phyloP scores from a whole-genome alignment of 2,797 vertebrate genomes.

The Urosaurus nigricauda region DNA sequence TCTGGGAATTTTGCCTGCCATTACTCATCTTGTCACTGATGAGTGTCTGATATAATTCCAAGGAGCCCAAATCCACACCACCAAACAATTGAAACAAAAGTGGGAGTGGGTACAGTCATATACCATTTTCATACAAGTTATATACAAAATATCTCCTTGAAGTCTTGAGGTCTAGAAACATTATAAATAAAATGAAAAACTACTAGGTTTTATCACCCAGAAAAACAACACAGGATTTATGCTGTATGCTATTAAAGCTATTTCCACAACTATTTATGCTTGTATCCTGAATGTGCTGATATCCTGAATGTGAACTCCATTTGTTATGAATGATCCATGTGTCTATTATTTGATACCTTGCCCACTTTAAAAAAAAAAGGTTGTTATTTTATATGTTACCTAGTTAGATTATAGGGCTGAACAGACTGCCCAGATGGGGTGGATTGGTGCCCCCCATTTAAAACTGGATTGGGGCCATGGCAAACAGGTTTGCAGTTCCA shows the following conservation, averaged over 20 bases:
- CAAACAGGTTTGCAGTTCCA: no score
- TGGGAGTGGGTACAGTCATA: background rate
- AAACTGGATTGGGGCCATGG: no score
- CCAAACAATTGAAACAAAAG: background rate
- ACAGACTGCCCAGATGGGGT: no score
- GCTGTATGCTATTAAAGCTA: background rate
- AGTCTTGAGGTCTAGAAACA: background rate
- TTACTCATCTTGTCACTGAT: constrained; percentile 6
- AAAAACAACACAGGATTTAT: background rate
- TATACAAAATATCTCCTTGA: background rate
- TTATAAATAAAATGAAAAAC: background rate
- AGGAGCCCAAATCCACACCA: background rate
- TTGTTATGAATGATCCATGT: background rate
- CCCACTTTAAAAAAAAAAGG: no score
- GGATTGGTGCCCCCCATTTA: no score
- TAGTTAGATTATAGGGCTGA: no score
- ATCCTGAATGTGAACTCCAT: background rate
- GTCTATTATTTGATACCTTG: background rate
- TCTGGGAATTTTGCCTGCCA: constrained; percentile 13
- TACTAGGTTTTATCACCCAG: background rate
- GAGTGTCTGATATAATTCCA: background rate
- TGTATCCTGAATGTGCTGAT: background rate
- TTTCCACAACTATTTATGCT: background rate
- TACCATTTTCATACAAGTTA: background rate
- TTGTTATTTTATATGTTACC: no score